Evolutionary conservation across 2,113 vertebrate species (phyloP).

Genomic region (Equus quagga): DNA sequence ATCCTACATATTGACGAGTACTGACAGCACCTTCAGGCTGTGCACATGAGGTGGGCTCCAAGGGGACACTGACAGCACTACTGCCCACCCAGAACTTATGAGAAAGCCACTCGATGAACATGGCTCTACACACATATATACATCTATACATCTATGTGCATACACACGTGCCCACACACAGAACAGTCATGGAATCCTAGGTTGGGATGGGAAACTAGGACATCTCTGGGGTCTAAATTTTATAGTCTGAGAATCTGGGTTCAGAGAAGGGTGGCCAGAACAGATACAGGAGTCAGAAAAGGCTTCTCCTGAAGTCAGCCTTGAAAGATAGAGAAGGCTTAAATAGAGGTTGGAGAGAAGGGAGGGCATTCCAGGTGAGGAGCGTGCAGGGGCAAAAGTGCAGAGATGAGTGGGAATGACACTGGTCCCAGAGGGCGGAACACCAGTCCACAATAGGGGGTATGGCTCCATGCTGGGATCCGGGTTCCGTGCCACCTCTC

Average conservation of each 20-base stretch:
- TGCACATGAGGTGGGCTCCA: neutral
- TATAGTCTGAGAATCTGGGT: neutral
- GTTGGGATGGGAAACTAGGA: neutral
- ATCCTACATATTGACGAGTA: neutral
- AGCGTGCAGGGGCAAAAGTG: fast-evolving
- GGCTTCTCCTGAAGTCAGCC: neutral
- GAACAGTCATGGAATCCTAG: neutral
- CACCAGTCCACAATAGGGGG: fast-evolving
- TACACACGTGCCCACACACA: fast-evolving
- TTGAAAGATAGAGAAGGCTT: neutral
- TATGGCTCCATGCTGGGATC: neutral
- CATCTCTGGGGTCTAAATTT: neutral
- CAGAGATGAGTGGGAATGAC: neutral
- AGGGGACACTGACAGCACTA: neutral
- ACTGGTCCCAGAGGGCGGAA: neutral
- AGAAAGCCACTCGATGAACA: neutral
- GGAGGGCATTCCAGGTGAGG: fast-evolving
- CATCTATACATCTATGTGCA: fast-evolving
- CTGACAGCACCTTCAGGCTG: neutral
- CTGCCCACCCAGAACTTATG: neutral
- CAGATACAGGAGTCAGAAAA: neutral
- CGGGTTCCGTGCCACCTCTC: neutral
- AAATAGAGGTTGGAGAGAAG: neutral
- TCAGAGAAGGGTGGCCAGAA: neutral
- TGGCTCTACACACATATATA: neutral